Conservation (phyloP, 2,888 invertebrate species). For the Gryllus longicercus region DNA sequence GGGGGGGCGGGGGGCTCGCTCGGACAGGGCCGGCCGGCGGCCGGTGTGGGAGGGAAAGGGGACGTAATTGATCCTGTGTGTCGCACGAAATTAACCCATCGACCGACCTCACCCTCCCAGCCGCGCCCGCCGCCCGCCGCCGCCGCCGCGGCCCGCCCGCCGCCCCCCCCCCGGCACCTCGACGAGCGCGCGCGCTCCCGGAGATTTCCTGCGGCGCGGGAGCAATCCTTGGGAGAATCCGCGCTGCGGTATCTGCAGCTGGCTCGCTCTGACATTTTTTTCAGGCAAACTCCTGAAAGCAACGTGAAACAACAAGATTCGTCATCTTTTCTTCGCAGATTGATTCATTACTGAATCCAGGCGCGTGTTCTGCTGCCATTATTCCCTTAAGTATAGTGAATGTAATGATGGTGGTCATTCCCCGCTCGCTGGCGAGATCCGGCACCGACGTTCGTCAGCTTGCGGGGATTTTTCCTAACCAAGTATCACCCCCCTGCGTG, state of each 20-base stretch:
- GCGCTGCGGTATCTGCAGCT: background rate
- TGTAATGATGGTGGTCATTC: no score
- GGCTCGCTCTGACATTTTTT: no score
- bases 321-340: no score
- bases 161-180: background rate
- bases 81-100: constrained; percentile 29
- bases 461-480: no score
- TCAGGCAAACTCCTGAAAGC: no score
- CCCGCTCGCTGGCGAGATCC: no score
- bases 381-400: no score
- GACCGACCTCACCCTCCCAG: background rate
- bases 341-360: no score
- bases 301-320: no score
- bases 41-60: background rate
- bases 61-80: constrained; percentile 26
- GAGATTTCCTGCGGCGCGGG: background rate
- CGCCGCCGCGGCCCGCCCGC: background rate
- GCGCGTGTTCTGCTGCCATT: no score
- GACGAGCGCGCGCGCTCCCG: background rate
- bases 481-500: no score
- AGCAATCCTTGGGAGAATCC: background rate
- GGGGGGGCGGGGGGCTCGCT: constrained; percentile 19
- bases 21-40: background rate
- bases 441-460: no score
- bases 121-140: background rate